Conservation (phyloP, 2,888 invertebrate genomes). For the Tenthredo scrophulariae region DNA sequence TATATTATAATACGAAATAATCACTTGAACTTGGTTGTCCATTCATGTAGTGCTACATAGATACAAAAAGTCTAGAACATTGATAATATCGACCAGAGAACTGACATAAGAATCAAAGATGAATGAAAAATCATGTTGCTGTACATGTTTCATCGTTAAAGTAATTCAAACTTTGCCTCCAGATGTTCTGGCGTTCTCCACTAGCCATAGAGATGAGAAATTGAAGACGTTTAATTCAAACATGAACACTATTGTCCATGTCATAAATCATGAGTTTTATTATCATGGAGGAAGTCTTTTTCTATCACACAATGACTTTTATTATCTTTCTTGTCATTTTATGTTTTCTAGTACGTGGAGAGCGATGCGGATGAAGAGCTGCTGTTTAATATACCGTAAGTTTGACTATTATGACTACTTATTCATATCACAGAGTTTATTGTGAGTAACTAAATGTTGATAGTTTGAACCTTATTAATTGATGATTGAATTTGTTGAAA, state of each 20-base stretch:
- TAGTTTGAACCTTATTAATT: background rate
- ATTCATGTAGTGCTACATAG: background rate
- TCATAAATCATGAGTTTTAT: background rate
- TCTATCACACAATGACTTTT: background rate
- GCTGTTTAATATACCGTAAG: constrained; percentile 95
- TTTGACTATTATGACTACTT: constrained; percentile 59
- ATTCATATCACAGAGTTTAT: background rate
- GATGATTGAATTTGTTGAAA: background rate
- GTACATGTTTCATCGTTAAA: background rate
- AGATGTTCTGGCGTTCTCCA: background rate
- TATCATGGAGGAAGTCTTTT: background rate
- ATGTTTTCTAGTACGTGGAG: constrained; percentile 89
- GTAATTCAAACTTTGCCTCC: background rate
- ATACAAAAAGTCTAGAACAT: background rate
- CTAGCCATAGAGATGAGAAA: background rate
- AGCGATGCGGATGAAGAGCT: constrained; percentile 98
- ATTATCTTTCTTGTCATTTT: constrained; percentile 54
- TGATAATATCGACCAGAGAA: background rate
- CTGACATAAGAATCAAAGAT: background rate
- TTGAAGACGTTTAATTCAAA: background rate
- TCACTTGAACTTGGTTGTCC: background rate
- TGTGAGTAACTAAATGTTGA: background rate
- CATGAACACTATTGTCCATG: background rate
- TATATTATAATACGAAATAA: constrained; percentile 74
- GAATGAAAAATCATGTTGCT: background rate